Conservation (phyloP, 2,888 invertebrate species). For the Amblyteles armatorius region DNA sequence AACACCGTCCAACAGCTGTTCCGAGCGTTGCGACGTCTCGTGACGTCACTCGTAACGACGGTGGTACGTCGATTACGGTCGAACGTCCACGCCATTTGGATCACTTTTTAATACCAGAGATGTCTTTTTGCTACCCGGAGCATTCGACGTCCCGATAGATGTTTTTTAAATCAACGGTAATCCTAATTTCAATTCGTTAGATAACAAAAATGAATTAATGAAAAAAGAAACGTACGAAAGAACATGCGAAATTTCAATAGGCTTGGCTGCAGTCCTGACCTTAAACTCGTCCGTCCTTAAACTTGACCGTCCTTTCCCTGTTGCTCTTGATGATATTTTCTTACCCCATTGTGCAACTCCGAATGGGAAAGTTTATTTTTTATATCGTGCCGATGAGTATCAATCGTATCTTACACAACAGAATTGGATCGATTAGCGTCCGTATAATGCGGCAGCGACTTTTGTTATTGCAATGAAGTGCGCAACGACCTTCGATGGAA, state of each 20-base stretch:
- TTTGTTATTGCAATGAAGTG: constrained; percentile 1
- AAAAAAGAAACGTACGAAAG: too few species aligned
- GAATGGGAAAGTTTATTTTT: not conserved
- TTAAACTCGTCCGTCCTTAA: too few species aligned
- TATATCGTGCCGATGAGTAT: not conserved
- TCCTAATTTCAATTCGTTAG: too few species aligned
- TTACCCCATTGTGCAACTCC: not conserved
- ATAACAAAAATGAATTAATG: too few species aligned
- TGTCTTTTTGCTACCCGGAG: too few species aligned
- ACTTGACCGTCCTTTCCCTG: too few species aligned
- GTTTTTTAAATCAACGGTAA: too few species aligned
- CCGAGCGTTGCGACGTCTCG: constrained; percentile 5
- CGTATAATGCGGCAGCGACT: not conserved
- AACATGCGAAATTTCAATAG: not conserved
- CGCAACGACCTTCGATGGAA: not conserved
- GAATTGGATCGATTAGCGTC: not conserved
- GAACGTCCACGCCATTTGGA: not conserved
- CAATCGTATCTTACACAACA: not conserved
- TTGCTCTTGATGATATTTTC: not conserved
- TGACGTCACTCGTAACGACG: constrained; percentile 37
- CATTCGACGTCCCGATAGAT: too few species aligned
- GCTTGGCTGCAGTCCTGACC: not conserved
- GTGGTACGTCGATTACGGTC: not conserved
- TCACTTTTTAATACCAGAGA: too few species aligned
- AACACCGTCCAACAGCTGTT: constrained; percentile 27